phyloP scores from a whole-genome alignment of 2,113 vertebrate genomes.

The Felis chaus region DNA sequence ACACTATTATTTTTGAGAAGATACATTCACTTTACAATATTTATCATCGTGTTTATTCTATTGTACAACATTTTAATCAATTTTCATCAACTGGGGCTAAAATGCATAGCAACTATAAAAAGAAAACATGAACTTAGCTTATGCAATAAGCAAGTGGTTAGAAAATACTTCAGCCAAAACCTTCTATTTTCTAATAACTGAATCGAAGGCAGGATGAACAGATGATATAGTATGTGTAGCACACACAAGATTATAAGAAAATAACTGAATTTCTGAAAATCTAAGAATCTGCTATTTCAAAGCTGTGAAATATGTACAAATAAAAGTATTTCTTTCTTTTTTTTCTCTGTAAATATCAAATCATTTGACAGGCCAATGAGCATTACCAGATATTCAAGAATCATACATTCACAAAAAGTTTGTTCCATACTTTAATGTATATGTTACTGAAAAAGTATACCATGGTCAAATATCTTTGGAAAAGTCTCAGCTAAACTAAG shows the following conservation, averaged over 20 bases:
- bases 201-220: background rate
- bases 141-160: background rate
- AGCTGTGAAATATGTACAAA: background rate
- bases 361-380: background rate
- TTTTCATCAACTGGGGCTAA: background rate
- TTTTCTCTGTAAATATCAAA: constrained; percentile 15
- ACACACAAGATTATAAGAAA: background rate
- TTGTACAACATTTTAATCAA: constrained; percentile 30
- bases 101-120: constrained; percentile 16
- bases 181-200: background rate
- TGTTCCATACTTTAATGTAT: background rate
- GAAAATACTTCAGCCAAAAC: background rate
- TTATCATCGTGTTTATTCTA: background rate
- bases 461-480: background rate
- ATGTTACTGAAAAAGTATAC: background rate
- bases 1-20: background rate
- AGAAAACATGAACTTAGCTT: background rate
- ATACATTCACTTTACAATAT: background rate
- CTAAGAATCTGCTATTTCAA: background rate
- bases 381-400: background rate
- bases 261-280: background rate
- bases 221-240: background rate
- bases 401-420: background rate
- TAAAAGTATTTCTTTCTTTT: background rate
- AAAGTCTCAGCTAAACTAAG: background rate